Percentiles rank a stretch among this genome's conserved stretches.
These are phyloP conservation scores for Nycteola revayana DNA, from an alignment of 2,888 invertebrate species.

Conservation along the genomic window DNA sequence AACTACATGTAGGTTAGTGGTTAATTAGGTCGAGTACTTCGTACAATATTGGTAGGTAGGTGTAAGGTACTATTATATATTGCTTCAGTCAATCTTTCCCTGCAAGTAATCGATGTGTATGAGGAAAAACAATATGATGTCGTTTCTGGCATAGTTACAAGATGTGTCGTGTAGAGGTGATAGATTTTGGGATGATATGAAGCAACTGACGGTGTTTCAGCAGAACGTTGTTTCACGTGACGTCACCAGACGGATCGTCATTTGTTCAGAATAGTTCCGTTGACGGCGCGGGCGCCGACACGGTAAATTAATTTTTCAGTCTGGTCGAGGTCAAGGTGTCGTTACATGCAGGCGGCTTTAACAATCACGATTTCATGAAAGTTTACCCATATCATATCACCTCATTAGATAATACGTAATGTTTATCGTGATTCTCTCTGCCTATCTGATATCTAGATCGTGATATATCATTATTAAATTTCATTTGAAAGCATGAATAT, in stretches of 20 bases:
- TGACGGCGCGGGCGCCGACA: conserved; percentile 30
- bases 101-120: too few species aligned
- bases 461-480: too few species aligned
- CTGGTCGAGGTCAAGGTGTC: conserved; percentile 65
- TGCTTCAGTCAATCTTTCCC: too few species aligned
- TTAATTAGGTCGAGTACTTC: conserved; percentile 66
- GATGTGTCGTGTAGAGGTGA: conserved; percentile 34
- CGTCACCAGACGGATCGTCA: conserved; percentile 59
- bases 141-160: conserved; percentile 35
- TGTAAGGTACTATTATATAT: too few species aligned
- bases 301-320: conserved; percentile 50
- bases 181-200: conserved; percentile 40
- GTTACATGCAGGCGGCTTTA: conserved; percentile 23
- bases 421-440: too few species aligned
- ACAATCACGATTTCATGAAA: conserved; percentile 4
- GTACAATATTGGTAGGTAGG: conserved; percentile 39
- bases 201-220: conserved; percentile 33
- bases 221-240: conserved; percentile 35
- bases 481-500: too few species aligned
- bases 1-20: conserved; percentile 63
- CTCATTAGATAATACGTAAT: not conserved
- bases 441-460: too few species aligned
- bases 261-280: conserved; percentile 53
- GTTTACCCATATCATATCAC: too few species aligned
- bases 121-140: too few species aligned